Evolutionary conservation across 2,888 invertebrate genomes (phyloP).

Genomic region (Celastrina argiolus): DNA sequence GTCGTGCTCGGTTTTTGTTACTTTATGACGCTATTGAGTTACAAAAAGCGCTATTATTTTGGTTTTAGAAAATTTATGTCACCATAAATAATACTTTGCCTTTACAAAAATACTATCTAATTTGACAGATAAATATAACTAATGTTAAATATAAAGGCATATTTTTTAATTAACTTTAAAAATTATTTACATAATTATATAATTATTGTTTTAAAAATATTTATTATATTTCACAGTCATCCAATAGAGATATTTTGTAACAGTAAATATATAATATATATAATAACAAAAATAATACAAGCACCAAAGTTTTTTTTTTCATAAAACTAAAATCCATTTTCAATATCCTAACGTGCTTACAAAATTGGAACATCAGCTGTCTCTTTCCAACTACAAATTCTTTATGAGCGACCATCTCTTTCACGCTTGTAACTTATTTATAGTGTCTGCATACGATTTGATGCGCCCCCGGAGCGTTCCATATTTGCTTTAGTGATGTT

Average conservation of each 20-base stretch:
- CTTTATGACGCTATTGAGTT: conserved; percentile 18
- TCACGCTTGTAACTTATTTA: conserved; percentile 57
- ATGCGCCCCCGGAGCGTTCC: conserved; percentile 62
- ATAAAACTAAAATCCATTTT: conserved; percentile 30
- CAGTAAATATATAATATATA: neutral
- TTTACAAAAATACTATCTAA: neutral
- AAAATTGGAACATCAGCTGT: conserved; percentile 36
- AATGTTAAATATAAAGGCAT: neutral
- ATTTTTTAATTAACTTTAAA: neutral
- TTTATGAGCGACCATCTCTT: conserved; percentile 42
- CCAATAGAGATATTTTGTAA: neutral
- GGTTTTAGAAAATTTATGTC: conserved; percentile 15
- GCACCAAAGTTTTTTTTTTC: too few species aligned
- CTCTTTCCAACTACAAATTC: conserved; percentile 44
- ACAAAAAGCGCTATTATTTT: conserved; percentile 11
- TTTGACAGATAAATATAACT: neutral
- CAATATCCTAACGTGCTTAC: conserved; percentile 29
- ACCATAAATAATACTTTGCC: conserved; percentile 20
- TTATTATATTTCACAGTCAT: neutral
- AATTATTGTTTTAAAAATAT: neutral
- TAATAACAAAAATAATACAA: neutral
- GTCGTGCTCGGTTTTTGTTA: conserved; percentile 23
- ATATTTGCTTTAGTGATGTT: conserved; percentile 55
- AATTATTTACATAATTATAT: neutral
- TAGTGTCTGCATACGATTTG: conserved; percentile 52